These are phyloP conservation scores for Drosophila mimica DNA, from an alignment of 2,888 invertebrate genomes.

Conservation along the genomic window DNA sequence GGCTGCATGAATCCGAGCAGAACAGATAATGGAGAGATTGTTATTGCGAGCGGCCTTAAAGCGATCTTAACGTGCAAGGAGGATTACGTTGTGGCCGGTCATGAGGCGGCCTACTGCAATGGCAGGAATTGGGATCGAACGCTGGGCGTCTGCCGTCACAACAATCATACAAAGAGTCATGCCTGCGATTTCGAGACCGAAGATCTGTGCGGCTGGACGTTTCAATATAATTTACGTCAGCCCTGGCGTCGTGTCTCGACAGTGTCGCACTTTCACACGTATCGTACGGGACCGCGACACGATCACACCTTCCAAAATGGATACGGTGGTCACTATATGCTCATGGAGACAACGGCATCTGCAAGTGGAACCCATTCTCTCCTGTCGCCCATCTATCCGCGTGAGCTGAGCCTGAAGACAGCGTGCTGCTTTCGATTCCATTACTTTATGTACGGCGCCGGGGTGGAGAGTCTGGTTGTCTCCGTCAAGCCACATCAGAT, in stretches of 20 bases:
- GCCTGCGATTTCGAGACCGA: constrained; percentile 85
- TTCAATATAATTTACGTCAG: constrained; percentile 88
- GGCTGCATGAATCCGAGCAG: constrained; percentile 86
- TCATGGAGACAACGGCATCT: constrained; percentile 87
- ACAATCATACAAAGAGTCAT: constrained; percentile 49
- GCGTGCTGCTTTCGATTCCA: constrained; percentile 88
- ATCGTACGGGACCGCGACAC: constrained; percentile 89
- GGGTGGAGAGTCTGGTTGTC: constrained; percentile 87
- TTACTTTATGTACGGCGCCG: constrained; percentile 92
- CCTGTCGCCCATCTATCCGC: constrained; percentile 89
- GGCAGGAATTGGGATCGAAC: constrained; percentile 90
- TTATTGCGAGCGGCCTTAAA: constrained; percentile 86
- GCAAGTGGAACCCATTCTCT: constrained; percentile 85
- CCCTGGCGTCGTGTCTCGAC: constrained; percentile 90
- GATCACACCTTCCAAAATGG: constrained; percentile 90
- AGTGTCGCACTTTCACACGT: constrained; percentile 59
- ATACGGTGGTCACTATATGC: constrained; percentile 91
- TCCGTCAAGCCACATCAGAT: constrained; percentile 85
- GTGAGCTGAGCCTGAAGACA: constrained; percentile 84
- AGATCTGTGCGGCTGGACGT: constrained; percentile 91
- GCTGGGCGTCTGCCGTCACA: constrained; percentile 87
- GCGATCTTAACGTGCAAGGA: constrained; percentile 89
- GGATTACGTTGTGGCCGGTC: constrained; percentile 87
- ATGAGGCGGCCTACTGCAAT: constrained; percentile 89
- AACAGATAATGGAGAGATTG: constrained; percentile 86